Evolutionary conservation across 1,140 invertebrate species (phyloP).

Genomic region (Sitobion miscanthi): DNA sequence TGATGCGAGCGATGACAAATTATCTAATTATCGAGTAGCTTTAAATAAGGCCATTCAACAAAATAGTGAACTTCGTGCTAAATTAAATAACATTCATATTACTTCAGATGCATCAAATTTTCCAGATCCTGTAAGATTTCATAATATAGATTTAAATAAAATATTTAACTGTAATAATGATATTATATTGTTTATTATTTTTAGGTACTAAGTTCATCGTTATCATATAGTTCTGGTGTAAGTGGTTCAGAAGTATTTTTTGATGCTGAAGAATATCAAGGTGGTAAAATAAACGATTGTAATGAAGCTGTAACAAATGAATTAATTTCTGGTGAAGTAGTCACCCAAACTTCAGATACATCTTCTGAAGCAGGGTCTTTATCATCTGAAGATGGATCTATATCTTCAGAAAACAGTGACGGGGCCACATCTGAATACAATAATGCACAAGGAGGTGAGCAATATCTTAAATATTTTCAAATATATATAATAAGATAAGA

Average conservation of each 20-base stretch:
- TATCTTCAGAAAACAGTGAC: slow-evolving; percentile 60
- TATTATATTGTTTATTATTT: slow-evolving; percentile 25
- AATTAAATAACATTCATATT: slow-evolving; percentile 74
- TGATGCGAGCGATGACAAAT: slow-evolving; percentile 28
- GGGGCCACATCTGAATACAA: slow-evolving; percentile 61
- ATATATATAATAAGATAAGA: not conserved
- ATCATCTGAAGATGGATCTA: slow-evolving; percentile 69
- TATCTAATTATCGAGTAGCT: slow-evolving; percentile 45
- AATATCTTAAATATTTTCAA: slow-evolving; percentile 26
- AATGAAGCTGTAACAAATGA: slow-evolving; percentile 51
- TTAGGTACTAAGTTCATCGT: slow-evolving; percentile 66
- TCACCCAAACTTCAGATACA: slow-evolving; percentile 66
- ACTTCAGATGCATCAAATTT: slow-evolving; percentile 68
- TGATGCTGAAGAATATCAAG: slow-evolving; percentile 74
- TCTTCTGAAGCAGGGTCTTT: slow-evolving; percentile 72
- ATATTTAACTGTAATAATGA: not conserved
- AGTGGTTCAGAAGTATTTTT: slow-evolving; percentile 81
- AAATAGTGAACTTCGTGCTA: slow-evolving; percentile 74
- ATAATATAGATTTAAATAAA: slow-evolving; percentile 9
- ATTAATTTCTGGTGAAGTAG: slow-evolving; percentile 56
- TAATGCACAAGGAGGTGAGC: slow-evolving; percentile 59
- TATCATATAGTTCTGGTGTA: slow-evolving; percentile 78
- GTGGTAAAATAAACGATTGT: slow-evolving; percentile 50
- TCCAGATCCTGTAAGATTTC: slow-evolving; percentile 64
- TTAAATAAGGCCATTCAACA: slow-evolving; percentile 71